phyloP scores from a whole-genome alignment of 2,797 vertebrate genomes.

The Sebastes paucispinis region DNA sequence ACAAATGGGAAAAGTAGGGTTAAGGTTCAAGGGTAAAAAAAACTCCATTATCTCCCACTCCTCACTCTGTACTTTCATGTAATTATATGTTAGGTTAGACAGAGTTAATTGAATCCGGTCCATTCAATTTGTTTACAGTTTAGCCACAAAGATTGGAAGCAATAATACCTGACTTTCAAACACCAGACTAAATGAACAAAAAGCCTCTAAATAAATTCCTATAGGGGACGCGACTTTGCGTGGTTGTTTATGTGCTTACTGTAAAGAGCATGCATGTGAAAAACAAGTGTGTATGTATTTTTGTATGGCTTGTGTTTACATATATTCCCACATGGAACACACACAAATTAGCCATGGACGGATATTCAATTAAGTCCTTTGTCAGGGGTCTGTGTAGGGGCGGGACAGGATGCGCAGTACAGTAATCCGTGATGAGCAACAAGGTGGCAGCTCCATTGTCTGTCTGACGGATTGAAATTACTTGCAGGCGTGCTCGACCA shows the following conservation, averaged over 20 bases:
- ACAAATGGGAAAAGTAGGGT: conserved; percentile 74
- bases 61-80: conserved; percentile 65
- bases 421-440: conserved; percentile 83
- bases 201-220: conserved; percentile 55
- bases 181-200: conserved; percentile 53
- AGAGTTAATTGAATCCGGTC: conserved; percentile 76
- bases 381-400: conserved; percentile 78
- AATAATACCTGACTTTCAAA: conserved; percentile 70
- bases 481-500: conserved; percentile 82
- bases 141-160: conserved; percentile 60
- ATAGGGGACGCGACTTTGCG: conserved; percentile 7
- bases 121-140: conserved; percentile 75
- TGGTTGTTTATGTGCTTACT: conserved; percentile 11
- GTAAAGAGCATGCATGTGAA: conserved; percentile 12
- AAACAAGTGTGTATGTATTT: conserved; percentile 43
- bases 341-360: conserved; percentile 79
- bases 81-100: conserved; percentile 76
- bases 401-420: conserved; percentile 75
- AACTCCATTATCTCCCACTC: conserved; percentile 67
- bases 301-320: conserved; percentile 43
- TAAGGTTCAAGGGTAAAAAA: conserved; percentile 72
- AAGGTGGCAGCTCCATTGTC: conserved; percentile 85
- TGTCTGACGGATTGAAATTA: conserved; percentile 83
- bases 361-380: conserved; percentile 84
- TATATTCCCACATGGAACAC: conserved; percentile 61